Percentiles rank a stretch among this genome's conserved stretches.
phyloP scores from a whole-genome alignment of 2,888 invertebrate genomes.

The Agapostemon virescens region DNA sequence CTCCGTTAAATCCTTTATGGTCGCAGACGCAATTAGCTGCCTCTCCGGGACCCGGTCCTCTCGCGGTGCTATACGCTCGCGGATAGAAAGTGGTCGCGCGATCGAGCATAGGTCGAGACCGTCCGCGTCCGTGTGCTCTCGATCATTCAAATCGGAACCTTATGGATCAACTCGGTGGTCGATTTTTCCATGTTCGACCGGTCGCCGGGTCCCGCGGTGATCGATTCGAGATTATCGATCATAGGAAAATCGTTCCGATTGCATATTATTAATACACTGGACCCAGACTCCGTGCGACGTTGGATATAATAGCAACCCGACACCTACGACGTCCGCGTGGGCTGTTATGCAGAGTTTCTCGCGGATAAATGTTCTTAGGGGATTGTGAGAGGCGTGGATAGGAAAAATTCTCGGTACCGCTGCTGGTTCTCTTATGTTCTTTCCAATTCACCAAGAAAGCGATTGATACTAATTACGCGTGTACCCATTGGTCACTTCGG shows the following conservation, averaged over 20 bases:
- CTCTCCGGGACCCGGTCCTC: slow-evolving; percentile 42
- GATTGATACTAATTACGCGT: neutral
- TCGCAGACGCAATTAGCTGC: slow-evolving; percentile 60
- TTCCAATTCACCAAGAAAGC: neutral
- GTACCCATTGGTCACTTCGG: neutral
- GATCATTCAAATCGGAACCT: slow-evolving; percentile 33
- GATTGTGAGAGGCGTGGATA: neutral
- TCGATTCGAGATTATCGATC: slow-evolving; percentile 23
- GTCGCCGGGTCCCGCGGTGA: slow-evolving; percentile 11
- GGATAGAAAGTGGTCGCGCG: slow-evolving; percentile 52
- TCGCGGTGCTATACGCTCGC: slow-evolving; percentile 22
- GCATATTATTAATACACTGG: slow-evolving; percentile 18
- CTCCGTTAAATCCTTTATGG: slow-evolving; percentile 57
- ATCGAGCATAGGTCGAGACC: slow-evolving; percentile 32
- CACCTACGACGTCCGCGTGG: slow-evolving; percentile 10
- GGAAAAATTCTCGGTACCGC: neutral
- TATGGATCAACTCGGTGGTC: neutral
- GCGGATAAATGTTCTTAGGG: neutral
- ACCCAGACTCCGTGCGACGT: neutral
- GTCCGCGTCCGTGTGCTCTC: neutral
- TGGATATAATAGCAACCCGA: neutral
- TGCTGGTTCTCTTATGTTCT: neutral
- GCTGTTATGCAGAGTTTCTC: neutral
- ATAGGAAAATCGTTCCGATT: slow-evolving; percentile 3
- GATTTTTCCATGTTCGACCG: slow-evolving; percentile 9